These are phyloP conservation scores for Danio kyathit DNA, from an alignment of 2,797 vertebrate species.

Conservation along the genomic window DNA sequence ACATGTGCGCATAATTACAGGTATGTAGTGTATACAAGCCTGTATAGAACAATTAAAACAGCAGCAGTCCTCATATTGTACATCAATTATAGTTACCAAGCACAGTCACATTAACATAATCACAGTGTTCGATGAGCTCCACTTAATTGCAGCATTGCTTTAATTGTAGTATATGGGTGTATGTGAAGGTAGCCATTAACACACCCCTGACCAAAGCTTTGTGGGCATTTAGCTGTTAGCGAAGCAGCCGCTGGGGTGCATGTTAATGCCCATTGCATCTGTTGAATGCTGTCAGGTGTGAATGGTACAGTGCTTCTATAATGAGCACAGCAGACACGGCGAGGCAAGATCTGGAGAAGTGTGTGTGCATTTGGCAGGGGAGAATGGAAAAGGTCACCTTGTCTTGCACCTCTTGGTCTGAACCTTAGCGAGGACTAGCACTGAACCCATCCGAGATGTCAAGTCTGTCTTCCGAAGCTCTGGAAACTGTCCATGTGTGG, in stretches of 20 bases:
- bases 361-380: background rate
- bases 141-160: slow-evolving; percentile 1
- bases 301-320: slow-evolving; percentile 9
- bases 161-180: background rate
- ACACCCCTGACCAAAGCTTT: slow-evolving; percentile 36
- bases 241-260: slow-evolving; percentile 6
- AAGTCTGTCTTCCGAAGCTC: slow-evolving; percentile 37
- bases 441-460: slow-evolving; percentile 49
- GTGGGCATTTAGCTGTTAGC: slow-evolving; percentile 21
- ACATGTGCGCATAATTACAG: background rate
- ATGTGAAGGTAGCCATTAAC: background rate
- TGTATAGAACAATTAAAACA: background rate
- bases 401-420: slow-evolving; percentile 50
- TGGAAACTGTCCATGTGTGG: slow-evolving; percentile 45
- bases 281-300: slow-evolving; percentile 17
- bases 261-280: slow-evolving; percentile 14
- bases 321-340: slow-evolving; percentile 11
- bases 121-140: slow-evolving; percentile 14
- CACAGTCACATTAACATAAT: slow-evolving; percentile 8
- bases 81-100: slow-evolving; percentile 17
- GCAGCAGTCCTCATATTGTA: background rate
- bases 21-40: background rate
- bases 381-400: slow-evolving; percentile 72
- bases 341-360: slow-evolving; percentile 13
- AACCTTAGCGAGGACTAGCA: slow-evolving; percentile 31